phyloP scores from a whole-genome alignment of 2,113 vertebrate genomes.

The Sterna hirundo region DNA sequence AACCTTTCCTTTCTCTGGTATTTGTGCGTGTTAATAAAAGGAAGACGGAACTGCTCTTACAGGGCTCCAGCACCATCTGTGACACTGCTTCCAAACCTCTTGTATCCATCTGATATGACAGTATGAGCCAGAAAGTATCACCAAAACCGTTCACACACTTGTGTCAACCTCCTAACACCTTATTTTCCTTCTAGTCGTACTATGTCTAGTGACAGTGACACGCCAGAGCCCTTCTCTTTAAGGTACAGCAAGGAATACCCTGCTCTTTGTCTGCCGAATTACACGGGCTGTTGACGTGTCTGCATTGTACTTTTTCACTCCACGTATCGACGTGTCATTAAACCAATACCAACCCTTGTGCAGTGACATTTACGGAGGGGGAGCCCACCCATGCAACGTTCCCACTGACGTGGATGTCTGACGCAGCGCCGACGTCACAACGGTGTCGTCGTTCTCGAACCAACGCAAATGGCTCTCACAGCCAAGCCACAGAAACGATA shows the following conservation, averaged over 20 bases:
- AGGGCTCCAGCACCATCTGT: background rate
- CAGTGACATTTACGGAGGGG: background rate
- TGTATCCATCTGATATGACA: background rate
- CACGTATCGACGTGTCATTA: background rate
- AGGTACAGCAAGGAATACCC: background rate
- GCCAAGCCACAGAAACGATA: too few species aligned
- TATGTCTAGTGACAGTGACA: background rate
- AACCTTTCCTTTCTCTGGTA: background rate
- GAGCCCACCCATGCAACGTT: background rate
- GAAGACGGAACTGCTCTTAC: background rate
- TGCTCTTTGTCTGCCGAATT: background rate
- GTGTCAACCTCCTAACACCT: background rate
- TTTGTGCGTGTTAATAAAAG: background rate
- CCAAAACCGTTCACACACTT: background rate
- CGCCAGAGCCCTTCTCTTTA: background rate
- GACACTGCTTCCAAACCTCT: background rate
- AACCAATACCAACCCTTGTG: background rate
- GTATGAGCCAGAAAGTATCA: background rate
- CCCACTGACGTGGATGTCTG: background rate
- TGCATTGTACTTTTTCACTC: too few species aligned
- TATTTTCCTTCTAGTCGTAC: background rate
- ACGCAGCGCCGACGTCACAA: background rate
- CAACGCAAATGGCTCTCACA: background rate
- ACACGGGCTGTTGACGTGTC: background rate
- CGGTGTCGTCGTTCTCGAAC: background rate